phyloP scores from a whole-genome alignment of 1,140 invertebrate species.

The Penaeus vannamei region DNA sequence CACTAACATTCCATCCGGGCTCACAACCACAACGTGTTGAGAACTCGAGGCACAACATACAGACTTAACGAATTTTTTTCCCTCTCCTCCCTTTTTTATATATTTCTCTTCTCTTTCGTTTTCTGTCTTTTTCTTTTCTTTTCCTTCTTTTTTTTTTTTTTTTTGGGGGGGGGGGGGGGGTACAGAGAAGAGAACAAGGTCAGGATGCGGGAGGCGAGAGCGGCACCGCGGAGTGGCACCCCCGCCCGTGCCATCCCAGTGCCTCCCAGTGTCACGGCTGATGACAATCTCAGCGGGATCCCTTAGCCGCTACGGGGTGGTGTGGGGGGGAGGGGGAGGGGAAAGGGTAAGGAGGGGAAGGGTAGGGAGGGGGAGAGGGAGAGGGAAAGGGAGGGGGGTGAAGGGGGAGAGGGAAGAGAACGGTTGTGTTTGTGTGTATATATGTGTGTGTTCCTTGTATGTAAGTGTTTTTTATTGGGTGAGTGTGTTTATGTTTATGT shows the following conservation, averaged over 20 bases:
- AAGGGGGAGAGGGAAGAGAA: background rate
- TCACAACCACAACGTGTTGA: no score
- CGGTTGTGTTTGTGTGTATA: no score
- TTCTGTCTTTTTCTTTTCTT: background rate
- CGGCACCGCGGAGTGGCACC: conserved; percentile 24
- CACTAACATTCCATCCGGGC: no score
- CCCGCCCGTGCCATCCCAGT: conserved; percentile 52
- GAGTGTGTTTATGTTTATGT: no score
- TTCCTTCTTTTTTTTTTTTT: background rate
- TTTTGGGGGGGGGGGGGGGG: no score
- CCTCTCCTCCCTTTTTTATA: no score
- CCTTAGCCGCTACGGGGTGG: background rate
- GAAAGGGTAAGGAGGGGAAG: background rate
- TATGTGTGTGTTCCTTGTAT: no score
- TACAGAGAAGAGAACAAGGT: background rate
- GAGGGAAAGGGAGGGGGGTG: background rate
- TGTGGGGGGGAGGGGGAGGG: background rate
- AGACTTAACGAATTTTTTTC: no score
- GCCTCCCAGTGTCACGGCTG: conserved; percentile 61
- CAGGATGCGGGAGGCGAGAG: conserved; percentile 5
- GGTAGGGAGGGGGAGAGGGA: background rate
- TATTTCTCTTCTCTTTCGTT: no score
- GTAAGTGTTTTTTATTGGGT: no score
- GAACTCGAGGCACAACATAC: no score
- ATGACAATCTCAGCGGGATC: conserved; percentile 46